Conservation (phyloP, 2,797 vertebrate genomes). For the Hydrophis major region DNA sequence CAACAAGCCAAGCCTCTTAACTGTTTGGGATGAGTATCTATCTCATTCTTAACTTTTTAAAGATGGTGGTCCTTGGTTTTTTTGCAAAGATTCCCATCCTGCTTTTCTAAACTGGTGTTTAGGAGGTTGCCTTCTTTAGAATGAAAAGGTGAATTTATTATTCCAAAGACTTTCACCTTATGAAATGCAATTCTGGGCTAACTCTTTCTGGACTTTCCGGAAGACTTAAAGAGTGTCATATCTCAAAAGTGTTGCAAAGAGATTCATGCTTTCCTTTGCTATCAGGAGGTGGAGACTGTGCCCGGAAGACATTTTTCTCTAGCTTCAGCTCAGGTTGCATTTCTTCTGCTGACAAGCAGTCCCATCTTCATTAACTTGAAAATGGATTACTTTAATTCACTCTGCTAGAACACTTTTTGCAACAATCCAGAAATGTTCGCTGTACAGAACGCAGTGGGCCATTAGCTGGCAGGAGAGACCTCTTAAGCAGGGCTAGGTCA, state of each 20-base stretch:
- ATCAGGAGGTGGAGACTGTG: neutral
- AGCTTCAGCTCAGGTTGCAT: neutral
- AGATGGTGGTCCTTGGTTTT: neutral
- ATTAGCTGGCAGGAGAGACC: neutral
- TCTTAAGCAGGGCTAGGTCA: neutral
- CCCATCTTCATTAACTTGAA: neutral
- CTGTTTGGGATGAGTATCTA: too few relatives aligned
- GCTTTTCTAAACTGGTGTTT: neutral
- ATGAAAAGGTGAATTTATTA: neutral
- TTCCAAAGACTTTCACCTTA: neutral
- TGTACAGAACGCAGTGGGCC: neutral
- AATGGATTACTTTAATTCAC: neutral
- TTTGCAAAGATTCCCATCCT: neutral
- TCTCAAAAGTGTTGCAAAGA: neutral
- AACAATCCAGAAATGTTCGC: neutral
- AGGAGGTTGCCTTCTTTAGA: neutral
- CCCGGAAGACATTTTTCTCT: neutral
- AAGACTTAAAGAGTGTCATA: neutral
- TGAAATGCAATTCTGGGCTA: neutral
- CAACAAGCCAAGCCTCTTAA: too few relatives aligned
- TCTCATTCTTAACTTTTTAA: neutral
- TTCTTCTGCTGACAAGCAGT: neutral
- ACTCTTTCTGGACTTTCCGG: neutral
- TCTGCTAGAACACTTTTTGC: neutral
- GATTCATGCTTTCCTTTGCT: neutral